A percentile compares a stretch with the other conserved stretches of the same genome.
Evolutionary conservation across 2,888 invertebrate genomes (phyloP).

Genomic region (Athalia cordata): DNA sequence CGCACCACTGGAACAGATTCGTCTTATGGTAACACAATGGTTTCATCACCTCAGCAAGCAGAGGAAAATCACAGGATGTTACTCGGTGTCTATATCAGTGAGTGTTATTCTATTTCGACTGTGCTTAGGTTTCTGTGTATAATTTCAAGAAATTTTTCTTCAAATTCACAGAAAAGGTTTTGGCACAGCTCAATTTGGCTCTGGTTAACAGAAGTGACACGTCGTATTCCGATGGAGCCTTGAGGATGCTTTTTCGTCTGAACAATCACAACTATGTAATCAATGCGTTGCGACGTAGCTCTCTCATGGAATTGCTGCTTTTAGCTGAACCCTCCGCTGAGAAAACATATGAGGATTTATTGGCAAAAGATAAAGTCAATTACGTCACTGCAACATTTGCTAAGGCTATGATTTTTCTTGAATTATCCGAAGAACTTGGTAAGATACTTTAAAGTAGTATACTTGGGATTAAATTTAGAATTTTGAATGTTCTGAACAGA

Average conservation of each 20-base stretch:
- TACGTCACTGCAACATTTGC: slow-evolving; percentile 68
- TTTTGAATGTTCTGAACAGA: not conserved
- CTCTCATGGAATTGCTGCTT: slow-evolving; percentile 86
- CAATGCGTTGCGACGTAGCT: slow-evolving; percentile 92
- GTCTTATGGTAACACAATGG: slow-evolving; percentile 76
- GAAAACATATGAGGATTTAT: slow-evolving; percentile 87
- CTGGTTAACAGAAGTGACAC: slow-evolving; percentile 93
- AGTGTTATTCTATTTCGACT: slow-evolving; percentile 63
- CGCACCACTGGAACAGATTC: slow-evolving; percentile 73
- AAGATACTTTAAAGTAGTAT: slow-evolving; percentile 16
- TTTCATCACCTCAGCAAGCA: slow-evolving; percentile 74
- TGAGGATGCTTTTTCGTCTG: slow-evolving; percentile 92
- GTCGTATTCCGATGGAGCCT: slow-evolving; percentile 86
- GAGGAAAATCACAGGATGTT: slow-evolving; percentile 80
- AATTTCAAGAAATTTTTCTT: slow-evolving; percentile 30
- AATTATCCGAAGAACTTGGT: slow-evolving; percentile 69
- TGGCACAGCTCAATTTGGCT: slow-evolving; percentile 92
- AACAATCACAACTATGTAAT: slow-evolving; percentile 97
- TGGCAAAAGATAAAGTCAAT: slow-evolving; percentile 65
- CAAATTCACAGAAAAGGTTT: slow-evolving; percentile 85
- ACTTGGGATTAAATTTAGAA: not conserved
- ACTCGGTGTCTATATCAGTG: slow-evolving; percentile 89
- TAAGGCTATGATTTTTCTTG: slow-evolving; percentile 66
- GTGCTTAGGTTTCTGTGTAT: slow-evolving; percentile 21
- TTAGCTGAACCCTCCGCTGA: slow-evolving; percentile 91